Conservation (phyloP, 2,113 vertebrate genomes). For the Upupa epops region DNA sequence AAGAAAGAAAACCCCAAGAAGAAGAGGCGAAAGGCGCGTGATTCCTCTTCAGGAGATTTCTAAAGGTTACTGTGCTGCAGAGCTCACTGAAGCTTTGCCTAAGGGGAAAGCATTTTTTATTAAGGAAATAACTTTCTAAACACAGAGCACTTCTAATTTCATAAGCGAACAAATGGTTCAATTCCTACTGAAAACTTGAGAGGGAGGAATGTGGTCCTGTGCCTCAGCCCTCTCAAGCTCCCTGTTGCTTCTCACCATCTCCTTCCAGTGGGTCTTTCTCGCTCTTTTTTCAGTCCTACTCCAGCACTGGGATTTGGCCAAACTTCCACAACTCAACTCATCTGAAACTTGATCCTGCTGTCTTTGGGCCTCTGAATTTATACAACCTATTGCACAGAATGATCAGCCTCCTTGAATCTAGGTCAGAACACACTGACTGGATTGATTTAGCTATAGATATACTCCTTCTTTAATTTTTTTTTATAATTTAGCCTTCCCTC, state of each 20-base stretch:
- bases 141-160: constrained; percentile 22
- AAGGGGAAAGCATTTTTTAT: background rate
- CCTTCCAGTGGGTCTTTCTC: background rate
- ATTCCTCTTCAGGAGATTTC: background rate
- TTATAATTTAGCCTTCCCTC: constrained; percentile 11
- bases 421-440: constrained; percentile 61
- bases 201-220: background rate
- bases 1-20: background rate
- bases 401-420: constrained; percentile 58
- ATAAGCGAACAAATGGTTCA: constrained; percentile 33
- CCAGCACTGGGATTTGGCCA: constrained; percentile 5
- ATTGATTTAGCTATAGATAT: constrained; percentile 58
- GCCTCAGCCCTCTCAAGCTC: background rate
- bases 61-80: background rate
- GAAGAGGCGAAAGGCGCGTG: background rate
- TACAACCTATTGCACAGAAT: constrained; percentile 39
- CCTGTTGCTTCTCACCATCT: background rate
- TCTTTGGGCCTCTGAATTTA: constrained; percentile 57
- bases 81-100: constrained; percentile 11
- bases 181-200: constrained; percentile 32
- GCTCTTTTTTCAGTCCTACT: background rate
- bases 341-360: constrained; percentile 56
- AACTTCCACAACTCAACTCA: constrained; percentile 32
- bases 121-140: constrained; percentile 59
- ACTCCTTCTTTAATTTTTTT: background rate